Conservation (phyloP, 1,140 invertebrate genomes). For the Stenopsyche tienmushanensis region DNA sequence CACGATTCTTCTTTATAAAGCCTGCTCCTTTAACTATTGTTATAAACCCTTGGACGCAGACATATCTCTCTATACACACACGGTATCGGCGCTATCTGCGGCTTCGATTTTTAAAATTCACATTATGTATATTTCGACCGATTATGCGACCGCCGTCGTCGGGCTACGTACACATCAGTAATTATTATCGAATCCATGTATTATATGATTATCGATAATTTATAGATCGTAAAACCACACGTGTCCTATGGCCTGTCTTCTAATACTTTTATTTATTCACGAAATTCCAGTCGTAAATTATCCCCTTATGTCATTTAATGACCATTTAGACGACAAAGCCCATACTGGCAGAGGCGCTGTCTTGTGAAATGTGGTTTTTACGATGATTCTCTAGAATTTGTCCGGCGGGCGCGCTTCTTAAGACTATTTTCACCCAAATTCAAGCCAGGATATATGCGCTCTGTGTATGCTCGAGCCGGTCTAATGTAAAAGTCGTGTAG, state of each 20-base stretch:
- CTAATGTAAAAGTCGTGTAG: slow-evolving; percentile 35
- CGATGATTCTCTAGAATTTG: neutral
- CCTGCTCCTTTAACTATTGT: slow-evolving; percentile 22
- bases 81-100: neutral
- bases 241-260: neutral
- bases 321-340: slow-evolving; percentile 1
- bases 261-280: slow-evolving; percentile 4
- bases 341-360: too few relatives aligned
- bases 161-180: neutral
- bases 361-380: neutral
- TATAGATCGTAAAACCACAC: slow-evolving; percentile 5
- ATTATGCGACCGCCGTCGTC: neutral
- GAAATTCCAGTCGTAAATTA: slow-evolving; percentile 3
- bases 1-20: slow-evolving; percentile 28
- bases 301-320: neutral
- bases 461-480: neutral
- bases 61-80: neutral
- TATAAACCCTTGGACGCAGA: neutral
- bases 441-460: neutral
- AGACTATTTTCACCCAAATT: too few relatives aligned
- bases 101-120: neutral
- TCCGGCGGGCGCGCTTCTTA: too few relatives aligned
- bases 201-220: slow-evolving; percentile 13
- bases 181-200: slow-evolving; percentile 9
- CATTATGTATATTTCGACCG: neutral